Evolutionary conservation across 2,113 vertebrate species (phyloP).

Genomic region (Heterocephalus glaber): DNA sequence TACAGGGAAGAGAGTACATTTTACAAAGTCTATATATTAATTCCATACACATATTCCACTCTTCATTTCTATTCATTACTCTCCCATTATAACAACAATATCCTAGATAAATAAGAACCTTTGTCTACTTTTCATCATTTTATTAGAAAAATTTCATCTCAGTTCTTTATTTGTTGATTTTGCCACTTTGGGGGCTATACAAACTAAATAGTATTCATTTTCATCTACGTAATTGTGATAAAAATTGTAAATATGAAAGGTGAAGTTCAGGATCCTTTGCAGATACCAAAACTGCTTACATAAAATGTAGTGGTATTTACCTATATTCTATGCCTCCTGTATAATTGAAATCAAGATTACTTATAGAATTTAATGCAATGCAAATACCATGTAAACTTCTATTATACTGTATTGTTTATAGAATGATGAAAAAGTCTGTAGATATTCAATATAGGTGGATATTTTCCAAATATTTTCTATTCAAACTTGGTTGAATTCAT

Average conservation of each 20-base stretch:
- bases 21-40: background rate
- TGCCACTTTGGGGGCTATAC: too few relatives aligned
- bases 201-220: too few relatives aligned
- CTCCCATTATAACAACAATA: background rate
- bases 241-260: too few relatives aligned
- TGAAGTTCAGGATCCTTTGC: background rate
- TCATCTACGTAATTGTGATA: too few relatives aligned
- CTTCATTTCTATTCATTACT: background rate
- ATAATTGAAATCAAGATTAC: background rate
- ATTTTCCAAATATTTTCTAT: background rate
- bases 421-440: background rate
- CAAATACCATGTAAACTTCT: background rate
- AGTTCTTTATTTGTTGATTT: too few relatives aligned
- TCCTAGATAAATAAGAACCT: too few relatives aligned
- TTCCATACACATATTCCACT: background rate
- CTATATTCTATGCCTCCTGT: background rate
- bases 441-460: background rate
- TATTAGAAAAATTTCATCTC: too few relatives aligned
- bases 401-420: background rate
- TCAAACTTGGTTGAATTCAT: background rate
- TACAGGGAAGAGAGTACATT: background rate
- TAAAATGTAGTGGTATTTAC: background rate
- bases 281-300: background rate
- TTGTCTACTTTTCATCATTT: too few relatives aligned
- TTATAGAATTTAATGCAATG: background rate